These are phyloP conservation scores for Oikopleura dioica DNA, from an alignment of 23 tunicate species.

Conservation along the genomic window DNA sequence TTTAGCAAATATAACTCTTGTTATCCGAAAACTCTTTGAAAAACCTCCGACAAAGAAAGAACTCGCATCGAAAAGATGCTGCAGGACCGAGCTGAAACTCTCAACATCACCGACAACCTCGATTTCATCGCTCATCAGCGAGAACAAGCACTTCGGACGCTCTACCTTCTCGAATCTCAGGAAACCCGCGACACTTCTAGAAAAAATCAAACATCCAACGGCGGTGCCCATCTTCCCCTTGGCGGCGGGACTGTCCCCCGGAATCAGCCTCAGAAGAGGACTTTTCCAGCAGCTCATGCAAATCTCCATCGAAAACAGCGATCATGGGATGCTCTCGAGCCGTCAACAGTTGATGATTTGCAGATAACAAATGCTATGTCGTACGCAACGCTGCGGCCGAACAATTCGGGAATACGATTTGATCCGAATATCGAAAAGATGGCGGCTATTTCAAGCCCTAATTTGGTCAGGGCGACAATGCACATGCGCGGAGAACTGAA, in stretches of 20 bases:
- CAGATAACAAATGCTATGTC: not conserved
- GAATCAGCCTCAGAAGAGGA: not conserved
- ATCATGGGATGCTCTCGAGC: not conserved
- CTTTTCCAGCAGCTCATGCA: not conserved
- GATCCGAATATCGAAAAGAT: not conserved
- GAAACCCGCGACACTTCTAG: not conserved
- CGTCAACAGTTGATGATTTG: too few relatives aligned
- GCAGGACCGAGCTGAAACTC: not conserved
- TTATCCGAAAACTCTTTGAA: not conserved
- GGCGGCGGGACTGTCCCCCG: not conserved
- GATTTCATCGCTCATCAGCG: not conserved
- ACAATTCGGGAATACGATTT: too few relatives aligned
- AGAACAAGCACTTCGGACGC: not conserved
- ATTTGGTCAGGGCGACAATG: not conserved
- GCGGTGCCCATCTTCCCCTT: not conserved
- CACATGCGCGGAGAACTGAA: not conserved
- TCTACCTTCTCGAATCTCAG: not conserved
- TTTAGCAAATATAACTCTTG: not conserved
- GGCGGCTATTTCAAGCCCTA: not conserved
- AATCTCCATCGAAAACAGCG: slow-evolving; percentile 5
- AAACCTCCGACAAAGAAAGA: not conserved
- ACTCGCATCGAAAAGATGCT: not conserved
- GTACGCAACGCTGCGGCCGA: not conserved
- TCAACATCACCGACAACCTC: not conserved
- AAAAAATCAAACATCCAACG: not conserved